A percentile compares a stretch with the other conserved stretches of the same genome.
These are phyloP conservation scores for Xestia ashworthii DNA, from an alignment of 2,888 invertebrate genomes.

Conservation along the genomic window DNA sequence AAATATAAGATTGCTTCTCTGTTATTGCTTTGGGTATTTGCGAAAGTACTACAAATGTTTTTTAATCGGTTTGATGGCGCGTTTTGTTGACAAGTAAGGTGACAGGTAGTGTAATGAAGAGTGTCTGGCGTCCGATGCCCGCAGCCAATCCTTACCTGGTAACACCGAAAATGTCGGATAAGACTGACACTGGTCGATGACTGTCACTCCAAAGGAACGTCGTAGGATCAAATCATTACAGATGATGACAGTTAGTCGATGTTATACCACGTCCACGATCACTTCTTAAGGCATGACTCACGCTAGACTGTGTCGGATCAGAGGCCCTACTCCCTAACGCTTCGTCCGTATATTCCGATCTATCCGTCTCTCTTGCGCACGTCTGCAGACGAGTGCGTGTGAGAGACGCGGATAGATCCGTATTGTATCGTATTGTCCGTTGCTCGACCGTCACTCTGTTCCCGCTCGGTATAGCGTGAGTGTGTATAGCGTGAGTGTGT, in stretches of 20 bases:
- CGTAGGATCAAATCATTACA: not conserved
- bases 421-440: no score
- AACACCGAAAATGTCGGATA: not conserved
- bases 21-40: constrained; percentile 45
- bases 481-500: no score
- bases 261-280: not conserved
- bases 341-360: no score
- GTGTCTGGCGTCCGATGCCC: not conserved
- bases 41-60: not conserved
- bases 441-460: no score
- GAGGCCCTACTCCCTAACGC: no score
- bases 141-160: not conserved
- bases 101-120: not conserved
- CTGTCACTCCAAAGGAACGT: not conserved
- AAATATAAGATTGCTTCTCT: constrained; percentile 22
- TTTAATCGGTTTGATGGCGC: not conserved
- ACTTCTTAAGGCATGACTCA: not conserved
- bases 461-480: no score
- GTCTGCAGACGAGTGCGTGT: no score
- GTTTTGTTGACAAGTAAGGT: not conserved
- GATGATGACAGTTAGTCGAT: not conserved
- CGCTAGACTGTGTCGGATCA: no score
- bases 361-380: no score
- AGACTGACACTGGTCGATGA: no score
- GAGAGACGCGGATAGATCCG: no score